A percentile compares a stretch with the other conserved stretches of the same genome.
phyloP scores from a whole-genome alignment of 2,888 invertebrate genomes.

The Adelphocoris suturalis region DNA sequence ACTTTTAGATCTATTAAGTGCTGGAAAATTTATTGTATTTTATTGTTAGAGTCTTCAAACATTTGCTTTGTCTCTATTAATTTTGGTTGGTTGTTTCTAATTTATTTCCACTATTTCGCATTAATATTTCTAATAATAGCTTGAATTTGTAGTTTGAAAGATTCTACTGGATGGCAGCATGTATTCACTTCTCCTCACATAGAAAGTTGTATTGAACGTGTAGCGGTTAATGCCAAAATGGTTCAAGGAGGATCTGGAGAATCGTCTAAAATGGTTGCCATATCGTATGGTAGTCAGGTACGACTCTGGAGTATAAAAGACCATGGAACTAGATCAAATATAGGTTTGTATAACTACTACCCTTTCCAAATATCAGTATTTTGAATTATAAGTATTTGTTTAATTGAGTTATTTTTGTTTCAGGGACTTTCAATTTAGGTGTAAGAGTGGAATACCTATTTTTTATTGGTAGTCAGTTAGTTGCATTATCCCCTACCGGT shows the following conservation, averaged over 20 bases:
- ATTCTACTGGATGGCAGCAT: constrained; percentile 97
- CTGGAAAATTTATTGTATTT: too few relatives aligned
- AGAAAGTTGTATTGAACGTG: constrained; percentile 92
- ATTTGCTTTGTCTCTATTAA: too few relatives aligned
- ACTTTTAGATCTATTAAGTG: too few relatives aligned
- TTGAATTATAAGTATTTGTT: neutral
- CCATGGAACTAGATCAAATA: constrained; percentile 86
- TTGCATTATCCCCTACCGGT: constrained; percentile 94
- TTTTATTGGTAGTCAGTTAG: constrained; percentile 98
- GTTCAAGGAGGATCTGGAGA: constrained; percentile 80
- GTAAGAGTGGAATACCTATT: constrained; percentile 97
- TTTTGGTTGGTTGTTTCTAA: too few relatives aligned
- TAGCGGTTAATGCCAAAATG: constrained; percentile 87
- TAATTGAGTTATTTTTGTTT: constrained; percentile 73
- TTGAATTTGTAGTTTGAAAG: constrained; percentile 86
- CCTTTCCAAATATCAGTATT: neutral
- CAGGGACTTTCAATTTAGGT: constrained; percentile 93
- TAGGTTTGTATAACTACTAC: constrained; percentile 80
- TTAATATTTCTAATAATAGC: neutral
- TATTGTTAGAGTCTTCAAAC: too few relatives aligned
- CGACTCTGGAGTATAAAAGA: constrained; percentile 90
- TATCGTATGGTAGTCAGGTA: constrained; percentile 88
- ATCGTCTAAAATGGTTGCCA: constrained; percentile 89
- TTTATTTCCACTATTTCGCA: neutral
- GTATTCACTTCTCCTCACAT: constrained; percentile 96